Conservation (phyloP, 2,888 invertebrate species). For the Eilema depressum region DNA sequence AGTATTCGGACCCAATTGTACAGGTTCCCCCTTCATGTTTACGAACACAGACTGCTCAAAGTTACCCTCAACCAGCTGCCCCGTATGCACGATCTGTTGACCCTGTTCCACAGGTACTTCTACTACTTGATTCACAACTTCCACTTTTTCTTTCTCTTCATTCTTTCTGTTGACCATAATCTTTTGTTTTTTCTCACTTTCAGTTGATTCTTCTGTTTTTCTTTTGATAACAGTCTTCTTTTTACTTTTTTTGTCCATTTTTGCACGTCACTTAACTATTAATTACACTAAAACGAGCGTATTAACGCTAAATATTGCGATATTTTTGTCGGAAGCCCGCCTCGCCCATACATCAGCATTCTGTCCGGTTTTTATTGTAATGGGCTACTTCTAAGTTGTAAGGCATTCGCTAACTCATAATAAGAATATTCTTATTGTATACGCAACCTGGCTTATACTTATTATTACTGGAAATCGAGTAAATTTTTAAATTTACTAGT, state of each 20-base stretch:
- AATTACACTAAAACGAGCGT: conserved; percentile 43
- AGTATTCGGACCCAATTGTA: conserved; percentile 82
- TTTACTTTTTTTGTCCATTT: conserved; percentile 86
- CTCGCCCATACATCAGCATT: conserved; percentile 70
- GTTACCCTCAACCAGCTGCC: conserved; percentile 81
- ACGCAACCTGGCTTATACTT: conserved; percentile 36
- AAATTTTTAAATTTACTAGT: conserved; percentile 61
- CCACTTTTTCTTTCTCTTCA: conserved; percentile 79
- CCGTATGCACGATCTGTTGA: conserved; percentile 81
- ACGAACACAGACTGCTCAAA: conserved; percentile 85
- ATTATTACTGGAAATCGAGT: conserved; percentile 55
- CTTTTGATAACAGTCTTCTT: conserved; percentile 84
- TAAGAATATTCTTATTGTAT: neutral
- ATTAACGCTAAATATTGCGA: conserved; percentile 50
- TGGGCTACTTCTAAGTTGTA: neutral
- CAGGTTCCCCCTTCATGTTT: conserved; percentile 84
- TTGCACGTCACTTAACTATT: conserved; percentile 57
- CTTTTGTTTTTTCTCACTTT: conserved; percentile 77
- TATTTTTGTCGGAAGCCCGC: conserved; percentile 50
- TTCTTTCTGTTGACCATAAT: conserved; percentile 75
- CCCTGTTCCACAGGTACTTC: conserved; percentile 82
- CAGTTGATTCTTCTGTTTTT: conserved; percentile 79
- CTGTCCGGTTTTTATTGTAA: conserved; percentile 38
- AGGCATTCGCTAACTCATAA: neutral
- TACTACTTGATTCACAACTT: conserved; percentile 79